Base-by-base conservation (phyloP, 30 jellyfish, hydroid and myxozoan genomes). In the Hydractinia symbiolongicarpus region DNA sequence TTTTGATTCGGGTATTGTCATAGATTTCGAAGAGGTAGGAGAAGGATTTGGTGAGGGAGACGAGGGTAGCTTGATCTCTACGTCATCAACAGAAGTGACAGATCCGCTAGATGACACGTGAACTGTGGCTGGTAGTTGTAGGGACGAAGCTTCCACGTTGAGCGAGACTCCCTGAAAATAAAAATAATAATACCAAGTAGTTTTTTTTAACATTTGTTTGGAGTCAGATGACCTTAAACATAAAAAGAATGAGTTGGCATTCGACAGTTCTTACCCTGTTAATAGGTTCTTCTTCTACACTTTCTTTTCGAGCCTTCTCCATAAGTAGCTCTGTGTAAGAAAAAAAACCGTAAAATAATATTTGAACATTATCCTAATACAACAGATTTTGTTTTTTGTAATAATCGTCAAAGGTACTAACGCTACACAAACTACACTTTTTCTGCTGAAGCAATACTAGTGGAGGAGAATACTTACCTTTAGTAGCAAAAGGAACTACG, bases 401-500 rank as follows among this genome's bases (percentile, higher is more conserved):
- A 30, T 30, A 30, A 30, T 30, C 44, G 44, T 30, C 44, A 30
- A 30, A 30, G 44, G 44, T 30, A 30, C 44, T 30, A 30, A 30
- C 44, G 44, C 44, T 30, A 30, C 1, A 30, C 44, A 30, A 1
- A 30, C 44, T 30, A 30, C 44, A 30, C 44, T 30, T 1, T 30
- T 30, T 30, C 44, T 30, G 44, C 44, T 30, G 2, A 1, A 68
- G 51, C 53, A 30, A 10, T 68, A 14, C 53, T 68, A 68, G 69
- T 1, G 3, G 19, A 11, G 15, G 69, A 58, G 3, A 67, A 49
- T 1, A 50, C 72, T 11, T 4, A 81, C 89, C 85, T 81, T 81
- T 81, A 68, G 69, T 77, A 53, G 70, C 79, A 7, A 81, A 81
- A 6, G 89, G 89, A 16, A 81, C 89, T 0, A 81, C 89, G 4